These are phyloP conservation scores for Lagopus leucura DNA, from an alignment of 2,113 vertebrate species.

Conservation along the genomic window DNA sequence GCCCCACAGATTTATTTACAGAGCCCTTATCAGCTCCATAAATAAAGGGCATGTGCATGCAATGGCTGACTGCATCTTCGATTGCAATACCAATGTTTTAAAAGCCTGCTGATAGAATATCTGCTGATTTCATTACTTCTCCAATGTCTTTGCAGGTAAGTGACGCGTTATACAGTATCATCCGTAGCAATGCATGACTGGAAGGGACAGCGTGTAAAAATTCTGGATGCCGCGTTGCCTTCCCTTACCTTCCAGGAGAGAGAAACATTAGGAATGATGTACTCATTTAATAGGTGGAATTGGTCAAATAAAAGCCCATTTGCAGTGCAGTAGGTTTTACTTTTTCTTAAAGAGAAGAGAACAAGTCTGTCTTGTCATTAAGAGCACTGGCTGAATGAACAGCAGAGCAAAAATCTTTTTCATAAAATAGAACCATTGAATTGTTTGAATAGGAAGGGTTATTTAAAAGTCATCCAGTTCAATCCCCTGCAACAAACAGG, in stretches of 20 bases:
- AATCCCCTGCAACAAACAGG: neutral
- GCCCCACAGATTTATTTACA: neutral
- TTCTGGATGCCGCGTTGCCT: neutral
- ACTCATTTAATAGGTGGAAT: neutral
- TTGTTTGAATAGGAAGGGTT: neutral
- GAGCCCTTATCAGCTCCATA: constrained; percentile 43
- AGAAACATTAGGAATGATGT: neutral
- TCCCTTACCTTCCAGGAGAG: neutral
- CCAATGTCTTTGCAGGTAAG: constrained; percentile 45
- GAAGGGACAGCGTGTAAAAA: constrained; percentile 27
- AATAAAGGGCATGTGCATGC: constrained; percentile 49
- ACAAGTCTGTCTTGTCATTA: neutral
- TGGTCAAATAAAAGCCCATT: neutral
- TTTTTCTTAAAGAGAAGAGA: neutral
- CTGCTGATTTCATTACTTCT: constrained; percentile 63
- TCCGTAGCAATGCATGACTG: neutral
- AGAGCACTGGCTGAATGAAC: neutral
- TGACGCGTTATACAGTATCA: constrained; percentile 15
- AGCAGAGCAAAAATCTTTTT: constrained; percentile 29
- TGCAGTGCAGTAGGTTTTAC: neutral
- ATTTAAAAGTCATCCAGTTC: neutral
- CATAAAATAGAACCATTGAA: neutral
- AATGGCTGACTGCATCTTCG: constrained; percentile 53
- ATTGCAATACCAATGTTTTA: constrained; percentile 61
- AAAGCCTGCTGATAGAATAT: constrained; percentile 64